Percentiles rank a stretch among this genome's conserved stretches.
Conservation (phyloP, 2,888 invertebrate species). For the Tolmerus cingulatus region DNA sequence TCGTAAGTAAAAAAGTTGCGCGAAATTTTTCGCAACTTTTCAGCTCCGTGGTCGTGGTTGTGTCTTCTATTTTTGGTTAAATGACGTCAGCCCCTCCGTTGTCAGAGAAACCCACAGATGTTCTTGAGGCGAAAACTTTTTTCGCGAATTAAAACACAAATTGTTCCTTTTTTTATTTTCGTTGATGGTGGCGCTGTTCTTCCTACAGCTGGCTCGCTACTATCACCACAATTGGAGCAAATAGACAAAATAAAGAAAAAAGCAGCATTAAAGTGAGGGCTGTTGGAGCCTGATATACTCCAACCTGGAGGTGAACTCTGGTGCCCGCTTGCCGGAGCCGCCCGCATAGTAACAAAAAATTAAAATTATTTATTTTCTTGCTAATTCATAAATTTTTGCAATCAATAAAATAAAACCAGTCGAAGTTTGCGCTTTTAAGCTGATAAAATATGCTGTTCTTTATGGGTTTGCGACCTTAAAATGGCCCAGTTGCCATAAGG, state of each 20-base stretch:
- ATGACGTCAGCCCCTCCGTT: slow-evolving; percentile 39
- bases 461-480: not conserved
- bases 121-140: not conserved
- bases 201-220: not conserved
- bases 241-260: not conserved
- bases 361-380: not conserved
- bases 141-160: not conserved
- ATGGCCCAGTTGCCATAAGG: not conserved
- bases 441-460: not conserved
- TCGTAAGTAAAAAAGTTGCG: not conserved
- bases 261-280: not conserved
- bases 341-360: not conserved
- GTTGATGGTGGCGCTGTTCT: not conserved
- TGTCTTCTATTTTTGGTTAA: slow-evolving; percentile 43
- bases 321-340: not conserved
- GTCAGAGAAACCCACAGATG: slow-evolving; percentile 28
- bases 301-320: not conserved
- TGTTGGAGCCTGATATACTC: not conserved
- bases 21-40: slow-evolving; percentile 8
- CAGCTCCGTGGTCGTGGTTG: not conserved
- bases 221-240: not conserved
- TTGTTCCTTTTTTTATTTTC: not conserved
- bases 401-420: not conserved
- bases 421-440: not conserved
- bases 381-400: not conserved